A percentile compares a stretch with the other conserved stretches of the same genome.
These are phyloP conservation scores for Chrysogorgia sp. DNA, from an alignment of 92 coral and sea anemone genomes.

Conservation along the genomic window DNA sequence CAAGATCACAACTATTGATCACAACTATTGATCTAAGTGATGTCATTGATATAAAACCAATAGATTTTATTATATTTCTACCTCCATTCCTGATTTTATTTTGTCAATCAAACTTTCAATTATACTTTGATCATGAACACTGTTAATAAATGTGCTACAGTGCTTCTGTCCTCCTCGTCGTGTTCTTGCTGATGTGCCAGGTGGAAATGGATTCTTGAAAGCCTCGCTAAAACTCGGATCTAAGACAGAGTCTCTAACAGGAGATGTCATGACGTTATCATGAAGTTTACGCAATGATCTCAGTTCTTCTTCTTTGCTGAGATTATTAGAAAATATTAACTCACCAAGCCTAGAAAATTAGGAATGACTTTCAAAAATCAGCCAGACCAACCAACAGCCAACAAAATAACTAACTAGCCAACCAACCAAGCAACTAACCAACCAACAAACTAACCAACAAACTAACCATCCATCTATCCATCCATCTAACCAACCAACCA, in stretches of 20 bases:
- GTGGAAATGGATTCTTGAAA: slow-evolving; percentile 3
- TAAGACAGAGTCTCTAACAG: slow-evolving; percentile 20
- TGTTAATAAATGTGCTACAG: slow-evolving; percentile 29
- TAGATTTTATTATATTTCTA: slow-evolving; percentile 8
- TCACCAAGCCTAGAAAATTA: slow-evolving; percentile 79
- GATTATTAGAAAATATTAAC: slow-evolving; percentile 76
- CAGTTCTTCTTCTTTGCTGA: slow-evolving; percentile 77
- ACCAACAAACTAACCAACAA: not conserved
- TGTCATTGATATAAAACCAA: no score
- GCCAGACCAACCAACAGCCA: not conserved
- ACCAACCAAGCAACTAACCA: not conserved
- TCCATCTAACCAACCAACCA: not conserved
- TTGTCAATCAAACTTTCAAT: slow-evolving; percentile 90
- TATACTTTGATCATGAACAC: slow-evolving; percentile 66
- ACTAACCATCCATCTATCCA: not conserved
- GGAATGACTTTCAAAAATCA: not conserved
- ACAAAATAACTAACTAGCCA: not conserved
- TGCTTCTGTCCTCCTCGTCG: slow-evolving; percentile 8
- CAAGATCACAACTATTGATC: no score
- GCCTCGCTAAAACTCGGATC: slow-evolving; percentile 3
- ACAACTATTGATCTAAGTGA: no score
- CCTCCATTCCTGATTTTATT: slow-evolving; percentile 97
- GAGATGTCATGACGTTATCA: slow-evolving; percentile 71
- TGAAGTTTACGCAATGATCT: slow-evolving; percentile 57
- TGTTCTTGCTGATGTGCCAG: not conserved